Conservation (phyloP, 1,140 invertebrate species). For the Alviniconcha marisindica region DNA sequence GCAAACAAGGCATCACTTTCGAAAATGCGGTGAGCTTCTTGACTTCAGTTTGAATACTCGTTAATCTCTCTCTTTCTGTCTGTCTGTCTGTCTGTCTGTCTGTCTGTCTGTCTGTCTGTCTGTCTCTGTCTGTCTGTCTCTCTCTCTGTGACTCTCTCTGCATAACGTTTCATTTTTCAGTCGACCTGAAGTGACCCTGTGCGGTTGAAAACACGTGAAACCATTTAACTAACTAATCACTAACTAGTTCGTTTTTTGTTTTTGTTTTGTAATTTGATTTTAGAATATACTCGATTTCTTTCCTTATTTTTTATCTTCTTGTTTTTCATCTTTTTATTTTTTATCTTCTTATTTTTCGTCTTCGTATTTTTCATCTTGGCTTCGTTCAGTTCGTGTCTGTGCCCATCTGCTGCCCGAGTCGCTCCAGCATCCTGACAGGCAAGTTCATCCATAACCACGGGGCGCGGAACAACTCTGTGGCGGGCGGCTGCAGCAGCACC, state of each 20-base stretch:
- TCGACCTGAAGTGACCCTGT: too few species aligned
- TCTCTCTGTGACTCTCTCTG: background rate
- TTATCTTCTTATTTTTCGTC: too few species aligned
- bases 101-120: too few species aligned
- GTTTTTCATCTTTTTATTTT: too few species aligned
- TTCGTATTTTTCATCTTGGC: too few species aligned
- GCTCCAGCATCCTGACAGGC: conserved; percentile 90
- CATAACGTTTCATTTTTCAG: background rate
- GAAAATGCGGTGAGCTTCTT: conserved; percentile 86
- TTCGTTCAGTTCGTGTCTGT: conserved; percentile 62
- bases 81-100: too few species aligned
- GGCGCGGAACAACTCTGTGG: conserved; percentile 86
- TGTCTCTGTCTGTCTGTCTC: background rate
- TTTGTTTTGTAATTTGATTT: too few species aligned
- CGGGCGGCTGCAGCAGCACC: conserved; percentile 84
- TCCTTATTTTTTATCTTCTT: too few species aligned
- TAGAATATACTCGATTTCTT: background rate
- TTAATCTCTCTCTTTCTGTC: too few species aligned
- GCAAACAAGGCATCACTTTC: conserved; percentile 82
- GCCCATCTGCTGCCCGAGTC: conserved; percentile 83
- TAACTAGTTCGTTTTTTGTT: too few species aligned
- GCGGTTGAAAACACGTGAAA: background rate
- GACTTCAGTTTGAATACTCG: too few species aligned
- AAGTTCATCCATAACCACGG: conserved; percentile 89
- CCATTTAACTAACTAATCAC: background rate